Evolutionary conservation across 2,888 invertebrate species (phyloP), one percentile per base, ranked within the genome.

Genomic region (Cephus sareptanus): DNA sequence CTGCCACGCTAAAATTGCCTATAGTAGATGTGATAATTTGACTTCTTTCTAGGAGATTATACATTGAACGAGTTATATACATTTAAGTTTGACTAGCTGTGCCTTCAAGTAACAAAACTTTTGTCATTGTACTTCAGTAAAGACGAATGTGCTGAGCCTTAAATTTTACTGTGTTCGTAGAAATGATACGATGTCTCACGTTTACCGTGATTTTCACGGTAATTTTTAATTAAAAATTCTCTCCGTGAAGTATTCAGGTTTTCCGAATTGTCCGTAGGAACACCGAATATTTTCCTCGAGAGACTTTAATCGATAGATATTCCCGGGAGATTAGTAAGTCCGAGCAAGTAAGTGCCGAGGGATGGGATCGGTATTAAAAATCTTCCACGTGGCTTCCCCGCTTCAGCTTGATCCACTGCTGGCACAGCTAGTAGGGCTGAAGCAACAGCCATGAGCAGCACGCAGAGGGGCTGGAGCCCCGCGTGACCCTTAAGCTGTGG

Each of bases 351-450:
- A 69, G n/a, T 23, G 31, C n/a, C 35, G 70, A 77, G 69, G 30
- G 75, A 15, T 75, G 75, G 35, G 6, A 75, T 75, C 78, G 75
- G 75, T 75, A 56, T 78, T 75, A 75, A 71, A 70, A 78, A 69
- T 34, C 73, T n/a, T n/a, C 23, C 73, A 2, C 23, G 40, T 40
- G 40, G 40, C 9, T 6, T 56, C 73, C 34, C 34, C 73, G 34
- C 33, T 75, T 73, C 40, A 37, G 31, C 37, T 31, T 40, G 37
- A 37, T 35, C 71, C 33, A 56, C 23, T 56, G 56, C 23, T 23
- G 56, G 56, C 56, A 2, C 56, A 23, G 56, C 56, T 23, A 56
- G 56, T 2, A 56, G 23, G 56, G 56, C 23, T 0, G 56, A 56
- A 56, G 56, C 56, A 6, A 23, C 56, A 56, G 56, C 23, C 56